Percentiles rank a stretch among this genome's conserved stretches.
Conservation (phyloP, 2,797 vertebrate species). For the Podarcis lilfordi region DNA sequence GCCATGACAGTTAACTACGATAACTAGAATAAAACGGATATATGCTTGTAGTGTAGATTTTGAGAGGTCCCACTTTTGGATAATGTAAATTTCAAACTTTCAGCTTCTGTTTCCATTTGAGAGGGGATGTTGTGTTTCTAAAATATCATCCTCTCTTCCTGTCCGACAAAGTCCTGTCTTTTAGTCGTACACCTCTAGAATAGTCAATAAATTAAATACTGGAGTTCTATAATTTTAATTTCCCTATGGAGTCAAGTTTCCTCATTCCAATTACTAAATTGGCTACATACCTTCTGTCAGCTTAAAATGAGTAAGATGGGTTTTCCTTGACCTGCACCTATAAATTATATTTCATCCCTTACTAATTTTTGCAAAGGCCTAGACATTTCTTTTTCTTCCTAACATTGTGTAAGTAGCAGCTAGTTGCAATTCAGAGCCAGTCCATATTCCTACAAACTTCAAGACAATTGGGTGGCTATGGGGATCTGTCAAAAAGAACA, state of each 20-base stretch:
- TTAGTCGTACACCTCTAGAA: slow-evolving; percentile 43
- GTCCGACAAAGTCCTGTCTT: background rate
- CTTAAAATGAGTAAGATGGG: slow-evolving; percentile 65
- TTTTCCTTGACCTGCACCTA: slow-evolving; percentile 60
- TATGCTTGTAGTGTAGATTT: background rate
- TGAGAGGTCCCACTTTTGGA: background rate
- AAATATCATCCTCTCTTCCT: background rate
- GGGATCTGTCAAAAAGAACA: background rate
- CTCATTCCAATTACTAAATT: slow-evolving; percentile 54
- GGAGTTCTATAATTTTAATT: slow-evolving; percentile 53
- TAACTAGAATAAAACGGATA: background rate
- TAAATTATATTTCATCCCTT: slow-evolving; percentile 39
- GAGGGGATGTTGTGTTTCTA: background rate
- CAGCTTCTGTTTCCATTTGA: background rate
- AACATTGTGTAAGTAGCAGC: background rate
- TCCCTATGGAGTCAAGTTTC: slow-evolving; percentile 49
- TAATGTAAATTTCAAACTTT: background rate
- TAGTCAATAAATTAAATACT: slow-evolving; percentile 49
- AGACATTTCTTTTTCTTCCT: slow-evolving; percentile 2
- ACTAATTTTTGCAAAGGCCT: slow-evolving; percentile 13
- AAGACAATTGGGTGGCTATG: background rate
- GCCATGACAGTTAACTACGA: background rate
- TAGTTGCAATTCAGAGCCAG: background rate
- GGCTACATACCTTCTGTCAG: slow-evolving; percentile 48
- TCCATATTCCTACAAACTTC: background rate